These are phyloP conservation scores for Mesocentrotus franciscanus DNA, from an alignment of 53 echinoderm and acorn worm species.

Conservation along the genomic window DNA sequence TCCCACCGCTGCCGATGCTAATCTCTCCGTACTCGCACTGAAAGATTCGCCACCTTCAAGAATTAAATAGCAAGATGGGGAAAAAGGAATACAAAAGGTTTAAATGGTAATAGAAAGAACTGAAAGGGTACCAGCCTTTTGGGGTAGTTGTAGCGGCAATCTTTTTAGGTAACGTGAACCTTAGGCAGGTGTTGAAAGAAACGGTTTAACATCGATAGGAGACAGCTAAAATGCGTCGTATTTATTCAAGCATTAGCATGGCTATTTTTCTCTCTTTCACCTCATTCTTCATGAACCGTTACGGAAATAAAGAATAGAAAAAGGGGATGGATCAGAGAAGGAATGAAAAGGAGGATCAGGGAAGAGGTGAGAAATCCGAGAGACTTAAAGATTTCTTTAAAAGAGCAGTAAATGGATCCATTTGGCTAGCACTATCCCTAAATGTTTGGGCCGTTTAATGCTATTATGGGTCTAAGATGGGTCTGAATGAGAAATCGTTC, in stretches of 20 bases:
- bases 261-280: background rate
- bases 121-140: constrained; percentile 51
- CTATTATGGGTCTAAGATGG: background rate
- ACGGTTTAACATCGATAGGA: constrained; percentile 27
- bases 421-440: constrained; percentile 20
- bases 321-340: background rate
- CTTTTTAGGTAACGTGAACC: constrained; percentile 60
- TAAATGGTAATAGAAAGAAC: background rate
- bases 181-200: constrained; percentile 55
- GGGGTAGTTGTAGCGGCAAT: constrained; percentile 50
- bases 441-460: constrained; percentile 39
- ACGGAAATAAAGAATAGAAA: constrained; percentile 42
- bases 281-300: constrained; percentile 41
- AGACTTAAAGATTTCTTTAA: constrained; percentile 22
- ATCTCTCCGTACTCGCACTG: constrained; percentile 21
- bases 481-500: constrained; percentile 4
- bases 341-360: constrained; percentile 34
- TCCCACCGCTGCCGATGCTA: constrained; percentile 11
- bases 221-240: constrained; percentile 60
- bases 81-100: background rate
- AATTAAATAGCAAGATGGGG: constrained; percentile 16
- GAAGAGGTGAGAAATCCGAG: background rate
- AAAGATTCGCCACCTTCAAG: constrained; percentile 50
- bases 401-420: constrained; percentile 22
- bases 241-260: constrained; percentile 65